A percentile compares a stretch with the other conserved stretches of the same genome.
phyloP scores from a whole-genome alignment of 2,797 vertebrate species.

The Myoxocephalus aenaeus region DNA sequence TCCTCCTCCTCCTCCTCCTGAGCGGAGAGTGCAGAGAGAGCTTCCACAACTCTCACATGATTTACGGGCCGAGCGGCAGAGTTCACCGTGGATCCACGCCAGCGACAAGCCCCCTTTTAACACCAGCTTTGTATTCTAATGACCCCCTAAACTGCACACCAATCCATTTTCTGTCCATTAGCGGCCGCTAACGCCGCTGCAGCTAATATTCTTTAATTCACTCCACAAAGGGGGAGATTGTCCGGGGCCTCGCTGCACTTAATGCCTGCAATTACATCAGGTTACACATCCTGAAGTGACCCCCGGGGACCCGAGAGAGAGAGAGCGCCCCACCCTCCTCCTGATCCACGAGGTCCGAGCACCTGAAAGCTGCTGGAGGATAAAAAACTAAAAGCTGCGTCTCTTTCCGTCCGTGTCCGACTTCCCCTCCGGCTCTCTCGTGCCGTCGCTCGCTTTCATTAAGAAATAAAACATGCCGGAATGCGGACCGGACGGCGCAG shows the following conservation, averaged over 20 bases:
- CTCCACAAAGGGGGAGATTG: slow-evolving; percentile 72
- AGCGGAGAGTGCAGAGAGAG: not conserved
- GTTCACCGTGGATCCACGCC: slow-evolving; percentile 53
- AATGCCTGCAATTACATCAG: slow-evolving; percentile 81
- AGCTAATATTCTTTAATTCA: slow-evolving; percentile 76
- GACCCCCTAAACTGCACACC: slow-evolving; percentile 66
- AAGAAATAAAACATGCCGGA: slow-evolving; percentile 74
- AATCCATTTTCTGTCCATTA: slow-evolving; percentile 78
- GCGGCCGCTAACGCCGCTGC: slow-evolving; percentile 35
- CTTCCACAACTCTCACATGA: slow-evolving; percentile 49
- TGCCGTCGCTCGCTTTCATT: slow-evolving; percentile 59
- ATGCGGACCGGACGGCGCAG: slow-evolving; percentile 62
- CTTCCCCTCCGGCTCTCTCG: slow-evolving; percentile 23
- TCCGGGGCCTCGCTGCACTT: slow-evolving; percentile 68
- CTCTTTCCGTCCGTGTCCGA: slow-evolving; percentile 20
- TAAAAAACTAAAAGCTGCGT: not conserved
- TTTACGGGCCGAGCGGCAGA: slow-evolving; percentile 49
- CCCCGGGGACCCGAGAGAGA: slow-evolving; percentile 60
- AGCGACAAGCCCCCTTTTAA: slow-evolving; percentile 68
- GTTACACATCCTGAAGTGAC: slow-evolving; percentile 80
- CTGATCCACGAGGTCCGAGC: slow-evolving; percentile 51
- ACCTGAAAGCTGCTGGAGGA: slow-evolving; percentile 60
- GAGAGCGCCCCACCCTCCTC: slow-evolving; percentile 39
- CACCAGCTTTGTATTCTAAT: slow-evolving; percentile 67
- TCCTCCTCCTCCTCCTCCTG: slow-evolving; percentile 23